Conservation (phyloP, 2,888 invertebrate genomes). For the Aspidiotus destructor region DNA sequence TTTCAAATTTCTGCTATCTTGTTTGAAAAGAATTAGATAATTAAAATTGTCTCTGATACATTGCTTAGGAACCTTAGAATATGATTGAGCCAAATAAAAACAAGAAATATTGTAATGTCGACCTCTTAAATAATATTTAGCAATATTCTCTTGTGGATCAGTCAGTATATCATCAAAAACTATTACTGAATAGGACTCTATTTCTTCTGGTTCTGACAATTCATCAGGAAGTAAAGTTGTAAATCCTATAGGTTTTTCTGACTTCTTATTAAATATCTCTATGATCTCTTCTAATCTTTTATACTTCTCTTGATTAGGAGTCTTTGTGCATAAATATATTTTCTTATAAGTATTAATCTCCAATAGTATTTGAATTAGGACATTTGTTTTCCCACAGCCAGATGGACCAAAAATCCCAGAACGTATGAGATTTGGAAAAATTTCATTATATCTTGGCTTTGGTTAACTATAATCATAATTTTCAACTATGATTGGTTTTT, state of each 20-base stretch:
- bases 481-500: no score
- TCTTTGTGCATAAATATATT: constrained; percentile 3
- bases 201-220: constrained; percentile 2
- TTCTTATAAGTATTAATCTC: background rate
- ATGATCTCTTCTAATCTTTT: background rate
- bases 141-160: constrained; percentile 1
- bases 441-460: background rate
- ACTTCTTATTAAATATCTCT: background rate
- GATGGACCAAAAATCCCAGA: constrained; percentile 1
- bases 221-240: background rate
- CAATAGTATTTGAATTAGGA: background rate
- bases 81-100: constrained; percentile 11
- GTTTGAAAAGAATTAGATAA: constrained; percentile 7
- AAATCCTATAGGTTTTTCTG: background rate
- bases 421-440: constrained; percentile 3
- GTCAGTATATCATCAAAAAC: constrained; percentile 15
- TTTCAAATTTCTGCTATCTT: constrained; percentile 6
- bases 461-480: no score
- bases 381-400: constrained; percentile 5
- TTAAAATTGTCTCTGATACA: constrained; percentile 17
- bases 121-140: background rate
- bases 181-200: background rate
- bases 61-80: constrained; percentile 8
- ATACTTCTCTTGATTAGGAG: background rate
- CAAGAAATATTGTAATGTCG: constrained; percentile 11